Base-by-base conservation (phyloP, 2,113 vertebrate genomes). In the Reinhardtius hippoglossoides region DNA sequence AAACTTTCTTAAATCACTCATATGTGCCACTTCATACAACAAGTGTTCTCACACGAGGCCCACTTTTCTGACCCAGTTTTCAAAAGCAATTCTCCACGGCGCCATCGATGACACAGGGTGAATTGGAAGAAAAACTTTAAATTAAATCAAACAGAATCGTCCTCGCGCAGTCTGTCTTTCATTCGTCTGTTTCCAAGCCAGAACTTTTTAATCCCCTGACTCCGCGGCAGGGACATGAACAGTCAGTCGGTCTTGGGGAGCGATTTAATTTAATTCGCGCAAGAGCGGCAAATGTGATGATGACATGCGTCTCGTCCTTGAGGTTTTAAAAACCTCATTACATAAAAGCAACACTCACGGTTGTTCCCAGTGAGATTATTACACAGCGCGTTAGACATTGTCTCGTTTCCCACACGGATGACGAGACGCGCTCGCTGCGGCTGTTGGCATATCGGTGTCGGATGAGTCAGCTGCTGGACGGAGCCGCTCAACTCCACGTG, bases 391-490 rank as follows among this genome's bases (percentile, higher is more conserved):
- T 75, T 52, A 63, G 31, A 83, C 58, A 1, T 62, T 57, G 55
- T 76, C 59, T 71, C 59, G 60, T 78, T 56, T 52, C 40, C 59
- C 80, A 66, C 46, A 76, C 3, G 31, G 76, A 74, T 72, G 64
- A 71, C 0, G n/a, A 76, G 61, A 57, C 42, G 13, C 74, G 71
- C 80, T 89, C 69, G 70, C 81, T 77, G 56, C 35, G 87, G 72
- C 74, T 69, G 10, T 27, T 78, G 69, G 80, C 67, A 71, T n/a
- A 20, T 13, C 62, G 10, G 42, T 61, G 37, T 72, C 26, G 58
- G 58, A 72, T 88, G 67, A 88, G 79, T 86, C 84, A 87, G 20
- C 2, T 37, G 71, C 71, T 78, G 81, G 66, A 85, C 64, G 12
- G 42, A 74, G 23, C 67, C 3, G 42, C 62, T 67, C 14, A 52